phyloP scores from a whole-genome alignment of 2,888 invertebrate species.

The Dugesia japonica region DNA sequence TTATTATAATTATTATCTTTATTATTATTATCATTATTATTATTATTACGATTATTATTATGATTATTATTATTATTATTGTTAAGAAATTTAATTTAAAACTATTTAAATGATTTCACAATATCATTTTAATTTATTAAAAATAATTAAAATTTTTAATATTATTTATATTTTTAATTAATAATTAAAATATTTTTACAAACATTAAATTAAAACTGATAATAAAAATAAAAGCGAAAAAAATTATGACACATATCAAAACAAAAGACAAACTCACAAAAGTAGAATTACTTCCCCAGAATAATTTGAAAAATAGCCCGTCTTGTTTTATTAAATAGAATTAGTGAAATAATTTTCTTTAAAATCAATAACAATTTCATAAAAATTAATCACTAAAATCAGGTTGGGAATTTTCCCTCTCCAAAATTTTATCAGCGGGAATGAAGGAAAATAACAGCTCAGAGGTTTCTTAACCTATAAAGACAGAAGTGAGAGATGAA shows the following conservation, averaged over 20 bases:
- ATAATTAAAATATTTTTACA: too few relatives aligned
- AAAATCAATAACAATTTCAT: constrained; percentile 20
- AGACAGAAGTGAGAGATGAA: constrained; percentile 16
- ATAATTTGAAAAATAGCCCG: constrained; percentile 9
- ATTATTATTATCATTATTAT: too few relatives aligned
- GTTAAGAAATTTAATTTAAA: too few relatives aligned
- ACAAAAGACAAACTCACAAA: neutral
- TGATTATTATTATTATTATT: too few relatives aligned
- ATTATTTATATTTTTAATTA: too few relatives aligned
- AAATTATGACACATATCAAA: neutral
- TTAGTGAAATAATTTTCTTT: constrained; percentile 20
- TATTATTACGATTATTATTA: too few relatives aligned
- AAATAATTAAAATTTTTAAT: too few relatives aligned
- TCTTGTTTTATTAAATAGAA: constrained; percentile 20
- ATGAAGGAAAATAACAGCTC: constrained; percentile 11
- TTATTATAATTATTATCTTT: too few relatives aligned
- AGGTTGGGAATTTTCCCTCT: constrained; percentile 20
- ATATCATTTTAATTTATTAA: too few relatives aligned
- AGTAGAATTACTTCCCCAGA: neutral
- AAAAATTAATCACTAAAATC: constrained; percentile 20
- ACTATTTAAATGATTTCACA: too few relatives aligned
- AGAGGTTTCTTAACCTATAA: constrained; percentile 13
- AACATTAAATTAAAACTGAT: too few relatives aligned
- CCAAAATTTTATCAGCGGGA: constrained; percentile 15
- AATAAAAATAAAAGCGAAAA: too few relatives aligned